Base-by-base conservation (phyloP, 2,888 invertebrate species). In the Drosophila mettleri region DNA sequence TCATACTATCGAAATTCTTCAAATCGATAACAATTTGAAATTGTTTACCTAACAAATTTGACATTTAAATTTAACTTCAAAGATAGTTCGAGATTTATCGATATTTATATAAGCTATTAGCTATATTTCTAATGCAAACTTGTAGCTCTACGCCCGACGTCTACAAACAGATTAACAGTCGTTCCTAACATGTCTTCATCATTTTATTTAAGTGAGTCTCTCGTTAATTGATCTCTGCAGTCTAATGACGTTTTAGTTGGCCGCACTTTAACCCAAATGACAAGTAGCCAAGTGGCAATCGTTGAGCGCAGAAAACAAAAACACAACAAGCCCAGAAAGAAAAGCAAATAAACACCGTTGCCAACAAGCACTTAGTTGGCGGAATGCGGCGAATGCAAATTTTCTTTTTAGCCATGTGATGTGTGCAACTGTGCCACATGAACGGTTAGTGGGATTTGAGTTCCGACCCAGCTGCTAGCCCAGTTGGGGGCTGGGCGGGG, bases 341-440 rank as follows among this genome's bases (percentile, higher is more conserved):
- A 31, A 31, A 22, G 8, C 16, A 51, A 51, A 51, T 49, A 52
- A 52, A 52, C 18, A 39, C 20, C 38, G 49, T 14, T 51, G 49
- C 34, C 49, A 51, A 49, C 33, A 22, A 16, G 29, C 38, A 31
- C 53, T 53, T 22, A 10, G 29, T 7, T 53, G 39, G 18, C 51
- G 33, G 49, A 33, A 51, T 59, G 59, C 24, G 27, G 24, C 20
- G 49, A 20, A 51, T 59, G 59, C 59, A 41, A 39, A 31, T 52
- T 55, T 52, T 52, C 49, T 45, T 68, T 48, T 46, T 43, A 49
- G 41, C 66, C 60, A 61, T 48, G 55, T 46, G 59, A 59, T 77
- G 72, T 65, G 55, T 74, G 78, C 69, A 66, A 78, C 69, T 74
- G 78, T 81, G 81, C 79, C 79, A 79, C 81, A 80, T 52, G 60